Conservation (phyloP, 2,113 vertebrate species). For the Salvator merianae region DNA sequence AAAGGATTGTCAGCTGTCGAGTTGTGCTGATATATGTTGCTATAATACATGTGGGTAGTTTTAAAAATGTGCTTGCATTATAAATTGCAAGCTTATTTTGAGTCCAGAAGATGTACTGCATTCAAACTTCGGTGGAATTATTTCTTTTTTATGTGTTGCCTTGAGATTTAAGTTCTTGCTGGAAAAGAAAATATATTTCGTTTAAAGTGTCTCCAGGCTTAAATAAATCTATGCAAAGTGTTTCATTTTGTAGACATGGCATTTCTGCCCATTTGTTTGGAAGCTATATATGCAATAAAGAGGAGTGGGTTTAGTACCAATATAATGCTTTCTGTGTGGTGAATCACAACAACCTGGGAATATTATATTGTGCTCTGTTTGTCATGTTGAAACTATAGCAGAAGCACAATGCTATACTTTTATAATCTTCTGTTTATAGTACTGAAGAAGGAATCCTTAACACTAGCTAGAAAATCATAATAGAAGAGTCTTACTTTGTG, state of each 20-base stretch:
- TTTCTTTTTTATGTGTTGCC: slow-evolving; percentile 61
- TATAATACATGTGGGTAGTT: slow-evolving; percentile 51
- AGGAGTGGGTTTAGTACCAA: slow-evolving; percentile 27
- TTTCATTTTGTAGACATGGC: slow-evolving; percentile 57
- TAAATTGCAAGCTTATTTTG: slow-evolving; percentile 64
- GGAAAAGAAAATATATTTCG: slow-evolving; percentile 36
- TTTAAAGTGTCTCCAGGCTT: slow-evolving; percentile 56
- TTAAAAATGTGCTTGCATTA: slow-evolving; percentile 34
- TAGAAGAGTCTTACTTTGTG: slow-evolving; percentile 67
- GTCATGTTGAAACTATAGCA: slow-evolving; percentile 50
- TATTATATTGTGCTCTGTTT: slow-evolving; percentile 54
- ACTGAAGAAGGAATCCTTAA: slow-evolving; percentile 66
- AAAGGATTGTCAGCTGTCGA: slow-evolving; percentile 53
- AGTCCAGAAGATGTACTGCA: slow-evolving; percentile 51
- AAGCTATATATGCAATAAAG: slow-evolving; percentile 37
- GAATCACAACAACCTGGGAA: slow-evolving; percentile 23
- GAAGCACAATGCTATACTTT: slow-evolving; percentile 62
- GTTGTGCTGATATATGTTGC: slow-evolving; percentile 52
- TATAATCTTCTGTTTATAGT: slow-evolving; percentile 68
- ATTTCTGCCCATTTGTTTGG: slow-evolving; percentile 44
- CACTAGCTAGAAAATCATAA: slow-evolving; percentile 71
- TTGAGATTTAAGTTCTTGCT: slow-evolving; percentile 46
- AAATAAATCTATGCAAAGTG: slow-evolving; percentile 44
- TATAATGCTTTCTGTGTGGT: slow-evolving; percentile 44
- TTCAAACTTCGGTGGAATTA: slow-evolving; percentile 50